phyloP scores from a whole-genome alignment of 2,888 invertebrate genomes.

The Reticulitermes lucifugus region DNA sequence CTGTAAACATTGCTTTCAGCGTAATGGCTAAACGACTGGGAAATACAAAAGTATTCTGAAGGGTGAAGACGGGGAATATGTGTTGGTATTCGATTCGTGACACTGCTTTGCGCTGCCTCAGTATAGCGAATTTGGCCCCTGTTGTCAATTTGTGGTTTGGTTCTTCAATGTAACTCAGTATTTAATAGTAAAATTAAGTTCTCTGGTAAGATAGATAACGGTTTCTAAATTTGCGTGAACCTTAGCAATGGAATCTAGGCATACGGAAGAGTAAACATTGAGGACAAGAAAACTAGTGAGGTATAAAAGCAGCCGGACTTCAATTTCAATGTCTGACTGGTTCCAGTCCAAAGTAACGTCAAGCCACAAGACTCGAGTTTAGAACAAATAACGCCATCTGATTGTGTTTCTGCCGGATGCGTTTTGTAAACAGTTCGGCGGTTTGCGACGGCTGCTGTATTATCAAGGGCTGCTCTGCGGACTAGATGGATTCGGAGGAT shows the following conservation, averaged over 20 bases:
- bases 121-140: too few species aligned
- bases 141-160: too few species aligned
- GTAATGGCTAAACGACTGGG: too few species aligned
- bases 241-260: neutral
- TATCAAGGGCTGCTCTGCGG: neutral
- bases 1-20: too few species aligned
- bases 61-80: too few species aligned
- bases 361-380: neutral
- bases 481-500: neutral
- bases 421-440: constrained; percentile 1
- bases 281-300: neutral
- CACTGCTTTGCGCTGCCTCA: too few species aligned
- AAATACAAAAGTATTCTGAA: too few species aligned
- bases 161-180: too few species aligned
- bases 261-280: neutral
- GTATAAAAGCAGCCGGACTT: too few species aligned
- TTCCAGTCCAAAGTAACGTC: neutral
- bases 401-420: neutral
- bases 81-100: too few species aligned
- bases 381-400: neutral
- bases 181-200: neutral
- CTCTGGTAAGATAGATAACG: neutral
- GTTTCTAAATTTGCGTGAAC: neutral
- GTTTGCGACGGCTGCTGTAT: constrained; percentile 1
- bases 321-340: neutral